phyloP scores from a whole-genome alignment of 2,888 invertebrate species.

The Atrina japonica region DNA sequence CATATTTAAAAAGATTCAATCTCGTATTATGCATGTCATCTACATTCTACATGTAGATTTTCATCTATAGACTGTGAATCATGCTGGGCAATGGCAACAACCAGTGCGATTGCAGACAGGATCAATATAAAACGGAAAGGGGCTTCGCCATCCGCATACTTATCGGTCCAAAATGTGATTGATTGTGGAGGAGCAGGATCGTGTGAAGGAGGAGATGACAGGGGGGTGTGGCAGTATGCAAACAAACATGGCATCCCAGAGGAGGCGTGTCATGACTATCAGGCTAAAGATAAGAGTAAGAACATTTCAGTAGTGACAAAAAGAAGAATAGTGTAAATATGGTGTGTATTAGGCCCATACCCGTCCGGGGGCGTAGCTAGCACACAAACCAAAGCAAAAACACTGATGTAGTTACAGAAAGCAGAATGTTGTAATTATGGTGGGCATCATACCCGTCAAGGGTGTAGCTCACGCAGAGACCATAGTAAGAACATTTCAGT shows the following conservation, averaged over 20 bases:
- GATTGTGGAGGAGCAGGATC: slow-evolving; percentile 81
- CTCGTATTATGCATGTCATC: too few relatives aligned
- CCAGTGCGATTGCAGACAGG: slow-evolving; percentile 82
- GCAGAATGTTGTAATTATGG: too few relatives aligned
- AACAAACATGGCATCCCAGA: slow-evolving; percentile 81
- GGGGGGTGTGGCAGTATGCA: slow-evolving; percentile 81
- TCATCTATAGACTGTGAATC: slow-evolving; percentile 83
- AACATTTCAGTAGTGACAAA: neutral
- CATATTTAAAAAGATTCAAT: too few relatives aligned
- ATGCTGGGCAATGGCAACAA: slow-evolving; percentile 82
- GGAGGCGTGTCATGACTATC: slow-evolving; percentile 83
- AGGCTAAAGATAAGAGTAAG: slow-evolving; percentile 77
- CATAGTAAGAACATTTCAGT: too few relatives aligned
- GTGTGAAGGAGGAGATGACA: slow-evolving; percentile 78
- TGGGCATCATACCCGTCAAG: too few relatives aligned
- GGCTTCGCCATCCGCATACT: slow-evolving; percentile 81
- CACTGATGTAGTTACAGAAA: too few relatives aligned
- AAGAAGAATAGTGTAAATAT: too few relatives aligned
- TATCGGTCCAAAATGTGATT: slow-evolving; percentile 81
- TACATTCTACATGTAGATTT: too few relatives aligned
- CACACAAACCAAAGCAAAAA: too few relatives aligned
- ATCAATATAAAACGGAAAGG: slow-evolving; percentile 82
- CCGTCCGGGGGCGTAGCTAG: too few relatives aligned
- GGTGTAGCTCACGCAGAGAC: too few relatives aligned
- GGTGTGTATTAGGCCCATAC: too few relatives aligned